Conservation (phyloP, 2,888 invertebrate species). For the Eretmocerus hayati region DNA sequence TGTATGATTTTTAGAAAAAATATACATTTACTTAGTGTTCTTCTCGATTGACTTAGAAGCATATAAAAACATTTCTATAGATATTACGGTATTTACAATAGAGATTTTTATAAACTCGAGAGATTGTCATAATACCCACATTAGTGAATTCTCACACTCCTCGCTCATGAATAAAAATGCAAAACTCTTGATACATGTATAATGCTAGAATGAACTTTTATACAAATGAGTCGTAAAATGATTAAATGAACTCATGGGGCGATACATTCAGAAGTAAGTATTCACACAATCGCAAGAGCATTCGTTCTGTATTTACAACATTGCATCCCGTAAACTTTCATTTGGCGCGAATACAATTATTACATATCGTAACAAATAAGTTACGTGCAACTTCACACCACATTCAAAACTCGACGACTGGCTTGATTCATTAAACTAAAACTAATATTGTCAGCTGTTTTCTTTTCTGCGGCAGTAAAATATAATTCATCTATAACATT, state of each 20-base stretch:
- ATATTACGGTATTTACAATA: constrained; percentile 21
- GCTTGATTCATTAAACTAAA: constrained; percentile 9
- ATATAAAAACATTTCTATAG: constrained; percentile 12
- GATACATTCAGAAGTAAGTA: constrained; percentile 3
- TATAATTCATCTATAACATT: no score
- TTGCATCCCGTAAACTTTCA: constrained; percentile 27
- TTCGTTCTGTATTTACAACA: constrained; percentile 25
- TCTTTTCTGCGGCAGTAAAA: not conserved
- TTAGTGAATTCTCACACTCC: constrained; percentile 2
- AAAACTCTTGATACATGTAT: constrained; percentile 10
- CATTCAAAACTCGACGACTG: no score
- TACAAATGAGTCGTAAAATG: constrained; percentile 29
- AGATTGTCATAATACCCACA: no score
- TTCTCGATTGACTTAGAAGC: not conserved
- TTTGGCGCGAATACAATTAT: constrained; percentile 24
- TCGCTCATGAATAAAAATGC: constrained; percentile 4
- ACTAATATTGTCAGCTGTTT: constrained; percentile 14
- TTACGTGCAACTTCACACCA: no score
- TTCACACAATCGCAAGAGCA: not conserved
- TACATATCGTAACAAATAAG: constrained; percentile 11
- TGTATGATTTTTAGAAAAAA: constrained; percentile 11
- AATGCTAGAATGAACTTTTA: constrained; percentile 14
- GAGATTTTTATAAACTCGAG: constrained; percentile 4
- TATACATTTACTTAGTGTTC: constrained; percentile 10
- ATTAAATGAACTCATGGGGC: constrained; percentile 19